phyloP scores from a whole-genome alignment of 2,113 vertebrate species.

The Gadus chalcogrammus region DNA sequence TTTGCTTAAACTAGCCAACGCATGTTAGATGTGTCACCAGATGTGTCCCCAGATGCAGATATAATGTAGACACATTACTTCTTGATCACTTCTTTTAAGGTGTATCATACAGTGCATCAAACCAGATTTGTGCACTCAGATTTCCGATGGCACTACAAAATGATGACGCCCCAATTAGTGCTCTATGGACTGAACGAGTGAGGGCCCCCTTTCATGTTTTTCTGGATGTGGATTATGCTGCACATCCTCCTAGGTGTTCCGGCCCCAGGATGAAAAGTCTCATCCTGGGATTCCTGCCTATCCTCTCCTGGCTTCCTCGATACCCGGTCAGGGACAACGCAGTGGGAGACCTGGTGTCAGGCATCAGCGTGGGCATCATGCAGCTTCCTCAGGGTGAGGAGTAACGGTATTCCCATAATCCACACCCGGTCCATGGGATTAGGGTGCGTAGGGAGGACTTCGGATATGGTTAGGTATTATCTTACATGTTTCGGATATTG shows the following conservation, averaged over 20 bases:
- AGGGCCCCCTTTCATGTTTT: neutral
- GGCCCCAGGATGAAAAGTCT: conserved; percentile 62
- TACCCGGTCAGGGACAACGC: conserved; percentile 83
- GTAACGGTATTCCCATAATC: neutral
- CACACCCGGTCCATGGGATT: neutral
- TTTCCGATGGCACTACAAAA: too few species aligned
- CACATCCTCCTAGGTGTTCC: conserved; percentile 69
- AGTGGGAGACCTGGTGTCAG: conserved; percentile 81
- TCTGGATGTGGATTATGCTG: too few species aligned
- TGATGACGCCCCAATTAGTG: too few species aligned
- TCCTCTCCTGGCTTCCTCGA: conserved; percentile 83
- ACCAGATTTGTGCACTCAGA: too few species aligned
- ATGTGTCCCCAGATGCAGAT: too few species aligned
- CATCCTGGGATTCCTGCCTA: conserved; percentile 73
- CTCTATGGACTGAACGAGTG: too few species aligned
- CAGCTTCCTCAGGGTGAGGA: conserved; percentile 84
- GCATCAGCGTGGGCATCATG: conserved; percentile 93
- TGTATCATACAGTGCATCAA: too few species aligned
- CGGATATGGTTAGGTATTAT: neutral
- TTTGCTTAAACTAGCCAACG: too few species aligned
- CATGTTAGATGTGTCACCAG: too few species aligned
- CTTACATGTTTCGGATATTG: too few species aligned
- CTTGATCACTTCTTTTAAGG: too few species aligned
- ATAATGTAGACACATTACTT: too few species aligned
- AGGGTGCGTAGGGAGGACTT: neutral